Conservation (phyloP, 1,140 invertebrate species). For the Rhagoletis zephyria region DNA sequence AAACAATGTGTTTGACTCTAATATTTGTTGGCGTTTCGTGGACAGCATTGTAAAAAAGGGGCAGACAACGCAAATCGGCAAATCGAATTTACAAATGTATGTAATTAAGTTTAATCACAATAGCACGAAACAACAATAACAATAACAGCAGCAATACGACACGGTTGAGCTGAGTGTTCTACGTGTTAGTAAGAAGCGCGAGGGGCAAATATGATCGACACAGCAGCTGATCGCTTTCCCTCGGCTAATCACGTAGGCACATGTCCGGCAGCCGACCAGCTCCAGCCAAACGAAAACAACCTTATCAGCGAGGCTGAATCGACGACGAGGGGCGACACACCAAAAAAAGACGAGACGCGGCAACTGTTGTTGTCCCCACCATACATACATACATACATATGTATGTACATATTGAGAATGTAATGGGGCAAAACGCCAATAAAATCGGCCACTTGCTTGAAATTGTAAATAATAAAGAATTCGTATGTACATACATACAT, state of each 20-base stretch:
- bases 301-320: slow-evolving; percentile 26
- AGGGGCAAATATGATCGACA: slow-evolving; percentile 13
- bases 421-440: too few species aligned
- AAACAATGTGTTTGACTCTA: too few species aligned
- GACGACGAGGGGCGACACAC: background rate
- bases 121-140: background rate
- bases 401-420: background rate
- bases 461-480: background rate
- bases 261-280: background rate
- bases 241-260: slow-evolving; percentile 54
- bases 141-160: background rate
- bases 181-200: slow-evolving; percentile 16
- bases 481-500: background rate
- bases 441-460: too few species aligned
- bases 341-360: background rate
- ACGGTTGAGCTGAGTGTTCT: background rate
- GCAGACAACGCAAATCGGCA: too few species aligned
- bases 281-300: slow-evolving; percentile 28
- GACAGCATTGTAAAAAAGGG: too few species aligned
- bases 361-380: background rate
- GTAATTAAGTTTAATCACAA: slow-evolving; percentile 8
- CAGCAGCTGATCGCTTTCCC: slow-evolving; percentile 49
- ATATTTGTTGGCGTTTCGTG: too few species aligned
- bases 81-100: background rate
- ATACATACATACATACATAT: slow-evolving; percentile 6